phyloP scores from a whole-genome alignment of 1,140 invertebrate species.

The Octopus sinensis region DNA sequence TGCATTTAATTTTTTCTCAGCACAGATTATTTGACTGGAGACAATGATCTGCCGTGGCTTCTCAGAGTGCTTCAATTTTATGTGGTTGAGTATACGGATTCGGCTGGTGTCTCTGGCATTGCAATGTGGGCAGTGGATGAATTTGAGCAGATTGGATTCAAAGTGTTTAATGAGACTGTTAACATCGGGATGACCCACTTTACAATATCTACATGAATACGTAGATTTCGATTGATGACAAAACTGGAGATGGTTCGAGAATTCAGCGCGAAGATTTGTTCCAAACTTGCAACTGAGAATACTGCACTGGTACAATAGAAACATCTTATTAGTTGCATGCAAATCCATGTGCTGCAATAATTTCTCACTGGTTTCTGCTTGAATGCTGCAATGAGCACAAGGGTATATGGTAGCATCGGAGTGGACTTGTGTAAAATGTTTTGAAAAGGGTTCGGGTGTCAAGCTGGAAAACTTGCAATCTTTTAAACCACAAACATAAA shows the following conservation, averaged over 20 bases:
- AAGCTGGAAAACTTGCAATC: conserved; percentile 37
- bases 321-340: conserved; percentile 26
- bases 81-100: conserved; percentile 35
- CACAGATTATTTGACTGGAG: conserved; percentile 40
- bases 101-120: conserved; percentile 36
- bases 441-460: conserved; percentile 30
- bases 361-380: conserved; percentile 31
- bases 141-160: conserved; percentile 36
- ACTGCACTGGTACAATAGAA: conserved; percentile 34
- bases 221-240: conserved; percentile 27
- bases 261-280: conserved; percentile 34
- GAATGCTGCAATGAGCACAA: conserved; percentile 39
- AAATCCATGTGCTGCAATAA: conserved; percentile 36
- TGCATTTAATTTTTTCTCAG: conserved; percentile 32
- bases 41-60: conserved; percentile 45
- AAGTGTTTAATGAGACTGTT: conserved; percentile 33
- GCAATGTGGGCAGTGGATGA: conserved; percentile 44
- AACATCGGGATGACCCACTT: conserved; percentile 24
- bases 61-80: conserved; percentile 33
- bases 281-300: conserved; percentile 31
- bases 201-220: conserved; percentile 34
- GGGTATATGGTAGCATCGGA: conserved; percentile 28
- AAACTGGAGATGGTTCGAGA: conserved; percentile 32
- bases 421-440: conserved; percentile 34
- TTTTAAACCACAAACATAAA: conserved; percentile 40